Base-by-base conservation (phyloP, 2,797 vertebrate genomes). In the Phaenicophaeus curvirostris region DNA sequence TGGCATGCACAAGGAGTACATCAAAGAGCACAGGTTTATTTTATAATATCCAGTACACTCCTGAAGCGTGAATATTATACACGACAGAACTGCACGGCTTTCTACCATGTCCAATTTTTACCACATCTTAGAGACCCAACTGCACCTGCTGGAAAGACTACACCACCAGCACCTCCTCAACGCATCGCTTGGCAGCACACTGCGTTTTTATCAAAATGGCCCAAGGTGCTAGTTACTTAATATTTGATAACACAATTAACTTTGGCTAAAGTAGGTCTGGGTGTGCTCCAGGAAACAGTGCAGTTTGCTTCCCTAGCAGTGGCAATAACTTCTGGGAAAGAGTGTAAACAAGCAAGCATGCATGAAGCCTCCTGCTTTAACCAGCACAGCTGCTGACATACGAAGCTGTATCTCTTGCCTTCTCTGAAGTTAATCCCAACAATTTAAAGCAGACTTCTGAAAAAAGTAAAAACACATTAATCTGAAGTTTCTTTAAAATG, bases 341-440 rank as follows among this genome's bases (percentile, higher is more conserved):
- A 78, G 13, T 72, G 37, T 0, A 9, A 81, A 54, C 53, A 25
- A 75, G 87, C 17, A 55, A 53, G 75, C 0, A 0, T 33, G 58
- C 51, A 21, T 1, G 85, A 82, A 96, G 85, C 39, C 51, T 48
- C 83, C 79, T 76, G 3, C 86, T 85, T 17, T 6, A 87, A 62
- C 79, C 83, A 88, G 71, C 80, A 90, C 80, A 91, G 91, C 80
- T 89, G 94, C 95, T 94, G 88, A 93, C 88, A 91, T 71, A 95
- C 92, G 71, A 91, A 48, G 63, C 67, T 89, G 55, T 24, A 66
- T 78, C 93, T 91, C 74, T 53, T 16, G 33, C 90, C 83, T 90
- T 57, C 92, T 89, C 90, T 92, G 85, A 96, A 89, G 88, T 95
- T 94, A 95, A 93, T 92, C 90, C 80, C 88, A 89, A 80, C 71